Percentiles rank a stretch among this genome's conserved stretches.
These are phyloP conservation scores for Psittacula derbiana DNA, from an alignment of 2,797 vertebrate genomes.

Conservation along the genomic window DNA sequence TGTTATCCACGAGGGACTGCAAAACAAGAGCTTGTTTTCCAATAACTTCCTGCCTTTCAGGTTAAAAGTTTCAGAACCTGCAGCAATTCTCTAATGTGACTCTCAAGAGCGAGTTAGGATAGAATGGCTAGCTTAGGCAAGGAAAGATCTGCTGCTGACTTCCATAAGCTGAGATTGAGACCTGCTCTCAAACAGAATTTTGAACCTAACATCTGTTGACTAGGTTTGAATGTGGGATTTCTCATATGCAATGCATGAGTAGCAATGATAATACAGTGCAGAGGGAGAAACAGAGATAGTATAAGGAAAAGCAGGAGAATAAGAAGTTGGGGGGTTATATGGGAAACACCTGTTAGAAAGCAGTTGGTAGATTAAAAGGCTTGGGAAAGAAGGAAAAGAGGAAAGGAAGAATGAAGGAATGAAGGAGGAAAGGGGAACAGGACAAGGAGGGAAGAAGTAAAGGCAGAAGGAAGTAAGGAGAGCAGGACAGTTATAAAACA, in stretches of 20 bases:
- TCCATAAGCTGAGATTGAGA: not conserved
- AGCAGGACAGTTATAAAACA: not conserved
- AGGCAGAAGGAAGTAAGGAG: not conserved
- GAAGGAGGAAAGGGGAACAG: not conserved
- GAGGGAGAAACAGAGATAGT: not conserved
- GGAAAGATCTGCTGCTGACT: not conserved
- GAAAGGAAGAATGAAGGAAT: not conserved
- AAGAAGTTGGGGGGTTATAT: not conserved
- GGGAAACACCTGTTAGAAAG: not conserved
- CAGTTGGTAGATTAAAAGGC: not conserved
- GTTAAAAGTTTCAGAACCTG: constrained; percentile 37
- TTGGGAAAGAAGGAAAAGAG: not conserved
- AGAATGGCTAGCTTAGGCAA: not conserved
- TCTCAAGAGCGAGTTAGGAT: not conserved
- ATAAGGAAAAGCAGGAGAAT: not conserved
- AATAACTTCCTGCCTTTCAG: constrained; percentile 39
- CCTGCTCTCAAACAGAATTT: not conserved
- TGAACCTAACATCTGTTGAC: not conserved
- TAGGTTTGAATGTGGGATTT: not conserved
- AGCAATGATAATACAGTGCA: not conserved
- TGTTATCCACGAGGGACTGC: constrained; percentile 38
- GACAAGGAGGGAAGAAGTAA: not conserved
- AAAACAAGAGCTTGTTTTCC: constrained; percentile 42
- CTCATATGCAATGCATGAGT: not conserved
- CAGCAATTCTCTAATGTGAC: not conserved